Percentiles rank a stretch among this genome's conserved stretches.
Evolutionary conservation across 2,113 vertebrate genomes (phyloP).

Genomic region (Raja brachyura): DNA sequence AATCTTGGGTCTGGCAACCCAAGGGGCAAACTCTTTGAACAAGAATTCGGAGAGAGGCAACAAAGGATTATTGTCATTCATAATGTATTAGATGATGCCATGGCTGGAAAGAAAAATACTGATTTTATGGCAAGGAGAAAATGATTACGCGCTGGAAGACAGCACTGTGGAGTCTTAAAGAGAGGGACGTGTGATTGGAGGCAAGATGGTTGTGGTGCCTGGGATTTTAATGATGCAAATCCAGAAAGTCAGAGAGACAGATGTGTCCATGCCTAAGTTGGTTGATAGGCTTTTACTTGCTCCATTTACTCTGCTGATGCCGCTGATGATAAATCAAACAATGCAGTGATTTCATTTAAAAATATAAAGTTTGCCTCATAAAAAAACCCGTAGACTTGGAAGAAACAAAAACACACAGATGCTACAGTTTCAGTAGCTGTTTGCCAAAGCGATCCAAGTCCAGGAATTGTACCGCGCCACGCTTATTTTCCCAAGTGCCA

Average conservation of each 20-base stretch:
- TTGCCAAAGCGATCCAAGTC: no score
- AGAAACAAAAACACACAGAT: neutral
- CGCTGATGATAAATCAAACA: neutral
- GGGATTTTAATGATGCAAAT: neutral
- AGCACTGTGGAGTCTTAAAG: neutral
- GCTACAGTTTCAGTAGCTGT: neutral
- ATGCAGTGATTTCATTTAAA: neutral
- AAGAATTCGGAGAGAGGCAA: neutral
- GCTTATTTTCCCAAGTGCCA: no score
- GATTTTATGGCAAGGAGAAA: neutral
- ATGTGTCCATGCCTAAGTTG: neutral
- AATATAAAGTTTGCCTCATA: neutral
- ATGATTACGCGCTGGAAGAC: neutral
- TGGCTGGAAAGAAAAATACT: neutral
- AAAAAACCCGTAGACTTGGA: neutral
- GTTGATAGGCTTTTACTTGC: neutral
- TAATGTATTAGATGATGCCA: neutral
- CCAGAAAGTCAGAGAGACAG: neutral
- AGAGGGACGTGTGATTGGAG: neutral
- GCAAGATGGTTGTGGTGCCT: neutral
- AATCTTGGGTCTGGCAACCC: neutral
- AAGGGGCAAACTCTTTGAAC: no score
- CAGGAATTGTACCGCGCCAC: no score
- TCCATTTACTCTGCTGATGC: slow-evolving; percentile 23
- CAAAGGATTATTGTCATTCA: neutral